Evolutionary conservation across 2,888 invertebrate species (phyloP).

Genomic region (Drosophila picticornis): DNA sequence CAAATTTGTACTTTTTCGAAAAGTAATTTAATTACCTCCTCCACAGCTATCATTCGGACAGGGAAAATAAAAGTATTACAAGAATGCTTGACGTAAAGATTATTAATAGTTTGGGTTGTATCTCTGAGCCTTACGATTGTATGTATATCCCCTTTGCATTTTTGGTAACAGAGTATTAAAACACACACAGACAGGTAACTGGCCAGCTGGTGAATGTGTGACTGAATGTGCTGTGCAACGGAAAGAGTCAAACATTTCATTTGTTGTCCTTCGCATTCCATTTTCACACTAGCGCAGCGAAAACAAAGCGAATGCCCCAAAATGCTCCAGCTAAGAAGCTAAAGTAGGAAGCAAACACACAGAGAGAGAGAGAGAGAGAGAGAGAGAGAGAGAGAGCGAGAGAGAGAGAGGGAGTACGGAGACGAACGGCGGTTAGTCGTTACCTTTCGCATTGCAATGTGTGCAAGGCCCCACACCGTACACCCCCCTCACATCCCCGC

Average conservation of each 20-base stretch:
- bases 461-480: conserved; percentile 7
- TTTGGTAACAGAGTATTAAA: conserved; percentile 13
- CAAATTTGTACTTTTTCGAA: too few relatives aligned
- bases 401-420: not conserved
- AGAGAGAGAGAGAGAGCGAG: not conserved
- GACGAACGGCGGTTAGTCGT: not conserved
- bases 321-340: conserved; percentile 17
- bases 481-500: not conserved
- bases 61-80: too few relatives aligned
- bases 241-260: conserved; percentile 68
- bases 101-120: not conserved
- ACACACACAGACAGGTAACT: conserved; percentile 6
- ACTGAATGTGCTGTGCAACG: conserved; percentile 18
- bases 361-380: not conserved
- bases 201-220: conserved; percentile 2
- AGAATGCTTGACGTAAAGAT: not conserved
- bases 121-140: not conserved
- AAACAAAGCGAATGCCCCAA: conserved; percentile 52
- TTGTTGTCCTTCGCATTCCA: conserved; percentile 76
- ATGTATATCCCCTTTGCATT: not conserved
- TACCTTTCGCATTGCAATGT: conserved; percentile 69
- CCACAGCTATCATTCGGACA: too few relatives aligned
- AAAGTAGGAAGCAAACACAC: not conserved
- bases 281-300: conserved; percentile 67
- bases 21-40: too few relatives aligned